Base-by-base conservation (phyloP, 2,888 invertebrate species). In the Eupithecia subfuscata region DNA sequence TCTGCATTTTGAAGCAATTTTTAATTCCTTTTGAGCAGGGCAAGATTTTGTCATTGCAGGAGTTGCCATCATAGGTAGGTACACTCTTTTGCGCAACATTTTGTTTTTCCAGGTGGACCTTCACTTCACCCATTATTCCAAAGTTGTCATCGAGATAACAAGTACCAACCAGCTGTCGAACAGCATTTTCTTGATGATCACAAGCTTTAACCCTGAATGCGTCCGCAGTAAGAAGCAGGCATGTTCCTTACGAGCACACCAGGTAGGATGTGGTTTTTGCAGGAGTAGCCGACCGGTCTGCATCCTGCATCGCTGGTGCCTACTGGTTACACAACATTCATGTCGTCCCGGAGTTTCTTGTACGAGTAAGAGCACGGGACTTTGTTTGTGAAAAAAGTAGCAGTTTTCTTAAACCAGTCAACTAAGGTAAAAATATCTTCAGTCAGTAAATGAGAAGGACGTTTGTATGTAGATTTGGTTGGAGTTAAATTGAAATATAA, bases 201-300 rank as follows among this genome's bases (percentile, higher is more conserved):
- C 37, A 70, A 60, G 67, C 45, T 69, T 73, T 64, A 60, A 64
- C 12, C 18, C 60, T 30, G 30, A 70, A 69, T 68, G 72, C 70
- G 43, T 14, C 43, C 43, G 14, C 45, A 22, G 37, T 65, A 77
- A 72, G 76, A 71, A 74, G 72, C 45, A 64, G 45, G 69, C 64
- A 69, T 56, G 75, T 68, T 70, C 75, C 74, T 70, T 67, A 67
- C 18, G 56, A 56, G 71, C 67, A 73, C 56, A 43, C 25, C 16
- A 25, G 70, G 72, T 72, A 78, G 79, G 80, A 77, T 78, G 80
- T 75, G 71, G 76, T 83, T 83, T 82, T 83, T 83, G 75, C 79
- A 69, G 75, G 74, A 78, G 60, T 56, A 60, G 63, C 69, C 76
- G 74, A 82, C 83, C 82, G 82, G 83, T 83, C 78, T 79, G 78